These are phyloP conservation scores for Sclerodermus sp. DNA, from an alignment of 2,888 invertebrate species.

Conservation along the genomic window DNA sequence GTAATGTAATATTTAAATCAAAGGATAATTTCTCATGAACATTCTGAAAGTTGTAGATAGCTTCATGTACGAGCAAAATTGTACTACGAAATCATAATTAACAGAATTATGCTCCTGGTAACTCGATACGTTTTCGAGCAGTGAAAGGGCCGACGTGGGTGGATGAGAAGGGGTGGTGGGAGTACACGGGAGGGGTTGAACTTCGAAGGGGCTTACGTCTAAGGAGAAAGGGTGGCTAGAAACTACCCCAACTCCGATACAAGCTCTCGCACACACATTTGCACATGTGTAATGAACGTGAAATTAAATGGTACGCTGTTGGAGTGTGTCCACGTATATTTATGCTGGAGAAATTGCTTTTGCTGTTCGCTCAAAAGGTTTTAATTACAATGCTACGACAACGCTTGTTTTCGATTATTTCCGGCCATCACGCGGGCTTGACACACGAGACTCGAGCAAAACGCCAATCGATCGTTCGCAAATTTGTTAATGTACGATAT, in stretches of 20 bases:
- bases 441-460: too few species aligned
- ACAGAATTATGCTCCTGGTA: slow-evolving; percentile 54
- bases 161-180: slow-evolving; percentile 12
- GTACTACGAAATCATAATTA: slow-evolving; percentile 55
- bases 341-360: slow-evolving; percentile 40
- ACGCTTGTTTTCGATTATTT: slow-evolving; percentile 14
- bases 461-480: too few species aligned
- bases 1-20: too few species aligned
- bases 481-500: too few species aligned
- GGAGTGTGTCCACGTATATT: slow-evolving; percentile 3
- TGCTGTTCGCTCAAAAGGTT: slow-evolving; percentile 53
- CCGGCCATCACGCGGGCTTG: background rate
- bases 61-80: slow-evolving; percentile 32
- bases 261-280: background rate
- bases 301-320: slow-evolving; percentile 36
- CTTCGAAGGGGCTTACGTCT: slow-evolving; percentile 41
- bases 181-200: slow-evolving; percentile 14
- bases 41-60: too few species aligned
- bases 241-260: slow-evolving; percentile 9
- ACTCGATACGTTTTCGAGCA: slow-evolving; percentile 50
- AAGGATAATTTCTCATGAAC: too few species aligned
- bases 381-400: slow-evolving; percentile 43
- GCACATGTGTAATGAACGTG: slow-evolving; percentile 34
- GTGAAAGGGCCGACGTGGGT: slow-evolving; percentile 23
- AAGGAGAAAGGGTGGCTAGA: slow-evolving; percentile 50